Evolutionary conservation across 2,888 invertebrate species (phyloP), one percentile per base, ranked within the genome.

Genomic region (Deilephila elpenor): DNA sequence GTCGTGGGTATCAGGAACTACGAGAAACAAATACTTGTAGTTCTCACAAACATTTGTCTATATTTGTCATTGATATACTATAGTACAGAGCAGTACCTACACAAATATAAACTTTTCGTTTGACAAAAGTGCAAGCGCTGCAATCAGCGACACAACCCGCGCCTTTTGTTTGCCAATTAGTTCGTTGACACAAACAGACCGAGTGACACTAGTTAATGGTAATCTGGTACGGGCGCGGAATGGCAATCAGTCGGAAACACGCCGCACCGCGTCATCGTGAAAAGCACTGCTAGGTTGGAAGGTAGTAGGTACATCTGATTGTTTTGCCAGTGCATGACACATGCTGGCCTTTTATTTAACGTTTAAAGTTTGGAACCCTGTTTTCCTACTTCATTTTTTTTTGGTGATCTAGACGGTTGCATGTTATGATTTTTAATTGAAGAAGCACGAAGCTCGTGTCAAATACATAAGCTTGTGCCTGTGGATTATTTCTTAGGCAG

Each of bases 101-200:
- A 32, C 32, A 32, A 32, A 5, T 32, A 61, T 44, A 11, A 61
- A 8, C 59, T 60, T 70, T 70, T 17, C 72, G 75, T 71, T 72
- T 73, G 76, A 77, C 76, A 74, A 75, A 76, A 80, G 70, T 79
- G 80, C 78, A 82, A 72, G 76, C 37, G 73, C 64, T 76, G 77
- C 78, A 74, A 72, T 70, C 34, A 51, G 76, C 76, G 77, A 76
- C 75, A 77, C 75, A 77, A 78, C 72, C 64, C 73, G 76, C 76
- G 80, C 76, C 81, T 83, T 90, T 91, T 91, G 90, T 91, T 88
- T 88, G 87, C 86, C 87, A 89, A 90, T 90, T 89, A 88, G 91
- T 91, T 91, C 90, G 87, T 90, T 91, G 91, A 91, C 91, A 87
- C 87, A 83, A 76, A 78, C 80, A 78, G 74, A 75, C 79, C 75